A percentile compares a stretch with the other conserved stretches of the same genome.
Evolutionary conservation across 2,888 invertebrate genomes (phyloP).

Genomic region (Mythimna lalbum): DNA sequence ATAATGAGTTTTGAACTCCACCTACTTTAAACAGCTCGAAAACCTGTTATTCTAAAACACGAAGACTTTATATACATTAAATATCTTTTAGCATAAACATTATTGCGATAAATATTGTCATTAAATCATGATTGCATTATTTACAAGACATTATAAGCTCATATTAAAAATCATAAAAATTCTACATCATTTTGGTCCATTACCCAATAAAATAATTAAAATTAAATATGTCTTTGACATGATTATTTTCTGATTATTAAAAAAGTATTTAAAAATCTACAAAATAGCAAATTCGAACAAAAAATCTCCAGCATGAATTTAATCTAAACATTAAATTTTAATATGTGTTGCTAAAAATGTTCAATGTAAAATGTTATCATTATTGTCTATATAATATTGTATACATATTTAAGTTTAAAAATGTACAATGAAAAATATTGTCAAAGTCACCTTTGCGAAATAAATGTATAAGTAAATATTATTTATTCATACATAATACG

Average conservation of each 20-base stretch:
- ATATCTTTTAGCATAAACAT: conserved; percentile 31
- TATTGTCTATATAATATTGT: conserved; percentile 58
- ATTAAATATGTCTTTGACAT: conserved; percentile 49
- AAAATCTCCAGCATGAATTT: neutral
- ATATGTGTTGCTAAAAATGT: neutral
- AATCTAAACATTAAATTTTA: neutral
- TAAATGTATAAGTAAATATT: conserved; percentile 31
- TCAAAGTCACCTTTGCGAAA: conserved; percentile 84
- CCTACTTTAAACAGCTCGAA: neutral
- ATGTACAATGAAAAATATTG: conserved; percentile 78
- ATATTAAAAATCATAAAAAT: conserved; percentile 56
- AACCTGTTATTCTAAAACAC: conserved; percentile 20
- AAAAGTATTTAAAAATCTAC: neutral
- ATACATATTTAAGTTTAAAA: conserved; percentile 41
- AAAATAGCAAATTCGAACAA: neutral
- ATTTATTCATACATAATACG: conserved; percentile 4
- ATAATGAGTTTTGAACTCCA: neutral
- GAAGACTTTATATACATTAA: conserved; percentile 37
- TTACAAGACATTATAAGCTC: conserved; percentile 67
- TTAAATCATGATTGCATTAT: conserved; percentile 55
- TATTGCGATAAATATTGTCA: conserved; percentile 64
- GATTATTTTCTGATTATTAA: conserved; percentile 1
- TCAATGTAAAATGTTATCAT: conserved; percentile 27
- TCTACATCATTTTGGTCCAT: conserved; percentile 74
- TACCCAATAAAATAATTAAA: conserved; percentile 54